Base-by-base conservation (phyloP, 2,113 vertebrate genomes). In the Hippotragus niger region DNA sequence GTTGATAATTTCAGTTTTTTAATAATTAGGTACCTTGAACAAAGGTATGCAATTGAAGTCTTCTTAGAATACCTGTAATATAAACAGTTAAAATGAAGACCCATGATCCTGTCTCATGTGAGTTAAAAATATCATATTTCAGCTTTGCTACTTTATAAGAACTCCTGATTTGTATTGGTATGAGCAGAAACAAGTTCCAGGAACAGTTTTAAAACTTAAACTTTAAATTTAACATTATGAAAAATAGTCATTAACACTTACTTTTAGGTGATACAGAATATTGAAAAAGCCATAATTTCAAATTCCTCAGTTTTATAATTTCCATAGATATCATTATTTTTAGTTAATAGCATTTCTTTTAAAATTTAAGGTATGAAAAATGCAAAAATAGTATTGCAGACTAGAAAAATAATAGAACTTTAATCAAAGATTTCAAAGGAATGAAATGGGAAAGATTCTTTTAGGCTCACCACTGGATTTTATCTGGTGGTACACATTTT, bases 61-160 rank as follows among this genome's bases (percentile, higher is more conserved):
- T 60, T 85, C 58, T 91, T 96, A 55, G 84, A 53, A 93, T 76
- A 31, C 97, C 62, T 97, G 53, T 92, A 96, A 52, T 83, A 97
- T 62, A 98, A 95, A 91, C 92, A 91, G 98, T 98, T 98, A 98
- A 98, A 94, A 97, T 89, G 0, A 50, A 97, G 71, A 90, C 96
- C 52, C 52, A 93, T 47, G 50, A 81, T 85, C 62, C 74, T 98
- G 95, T 96, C 91, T 96, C 94, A 86, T 92, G 81, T 97, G 93
- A 94, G 94, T 97, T 95, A 91, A 91, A 96, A 98, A 97, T 98
- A 97, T 97, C 96, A 47, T 97, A 85, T 98, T 98, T 97, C 94
- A 97, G 3, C 2, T 52, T 95, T 98, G 36, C 91, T 88, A 92
- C 78, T 97, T 94, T 91, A 95, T 95, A 94, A 92, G 58, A 95